phyloP scores from a whole-genome alignment of 2,888 invertebrate species.

The Fabriciana adippe region DNA sequence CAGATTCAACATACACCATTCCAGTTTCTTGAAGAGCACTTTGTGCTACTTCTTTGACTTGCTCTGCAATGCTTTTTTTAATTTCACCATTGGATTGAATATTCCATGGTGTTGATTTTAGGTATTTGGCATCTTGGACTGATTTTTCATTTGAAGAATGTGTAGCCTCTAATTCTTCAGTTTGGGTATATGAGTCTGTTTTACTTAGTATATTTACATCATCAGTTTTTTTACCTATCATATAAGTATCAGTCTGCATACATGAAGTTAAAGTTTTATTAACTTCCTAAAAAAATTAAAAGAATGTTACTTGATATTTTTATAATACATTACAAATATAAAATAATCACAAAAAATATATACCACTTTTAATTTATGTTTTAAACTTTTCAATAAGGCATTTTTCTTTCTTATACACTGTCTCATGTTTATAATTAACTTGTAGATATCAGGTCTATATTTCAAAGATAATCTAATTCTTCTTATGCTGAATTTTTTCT shows the following conservation, averaged over 20 bases:
- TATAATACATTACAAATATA: neutral
- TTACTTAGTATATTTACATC: conserved; percentile 1
- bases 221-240: neutral
- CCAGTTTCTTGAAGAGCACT: conserved; percentile 87
- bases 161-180: conserved; percentile 38
- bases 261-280: neutral
- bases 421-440: conserved; percentile 82
- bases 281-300: neutral
- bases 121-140: conserved; percentile 30
- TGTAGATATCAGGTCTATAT: conserved; percentile 82
- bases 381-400: conserved; percentile 81
- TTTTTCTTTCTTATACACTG: conserved; percentile 81
- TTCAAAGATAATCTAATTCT: conserved; percentile 67
- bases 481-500: conserved; percentile 47
- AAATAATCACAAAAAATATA: conserved; percentile 40
- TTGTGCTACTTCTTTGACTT: conserved; percentile 90
- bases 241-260: neutral
- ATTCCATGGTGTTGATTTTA: conserved; percentile 52
- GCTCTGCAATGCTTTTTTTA: conserved; percentile 84
- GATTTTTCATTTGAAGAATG: conserved; percentile 26
- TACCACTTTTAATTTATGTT: conserved; percentile 81
- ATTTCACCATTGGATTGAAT: conserved; percentile 49
- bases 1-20: conserved; percentile 93
- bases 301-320: neutral
- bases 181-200: conserved; percentile 49